A percentile compares a stretch with the other conserved stretches of the same genome.
Evolutionary conservation across 2,888 invertebrate genomes (phyloP).

Genomic region (Plutella xylostella): DNA sequence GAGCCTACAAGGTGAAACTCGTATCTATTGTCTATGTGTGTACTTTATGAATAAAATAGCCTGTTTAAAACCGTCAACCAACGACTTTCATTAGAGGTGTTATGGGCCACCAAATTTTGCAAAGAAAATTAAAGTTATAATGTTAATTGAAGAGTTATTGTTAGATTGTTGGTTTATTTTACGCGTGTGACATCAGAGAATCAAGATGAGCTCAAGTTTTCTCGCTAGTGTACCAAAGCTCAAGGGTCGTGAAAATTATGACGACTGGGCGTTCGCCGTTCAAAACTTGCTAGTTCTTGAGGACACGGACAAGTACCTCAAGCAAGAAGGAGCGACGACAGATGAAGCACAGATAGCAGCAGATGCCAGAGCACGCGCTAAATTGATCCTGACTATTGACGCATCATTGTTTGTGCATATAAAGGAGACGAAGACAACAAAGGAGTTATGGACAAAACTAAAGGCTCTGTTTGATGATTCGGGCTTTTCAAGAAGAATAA

Average conservation of each 20-base stretch:
- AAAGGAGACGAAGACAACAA: constrained; percentile 16
- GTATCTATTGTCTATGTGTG: too few species aligned
- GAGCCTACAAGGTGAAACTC: too few species aligned
- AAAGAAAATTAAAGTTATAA: too few species aligned
- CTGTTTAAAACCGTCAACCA: too few species aligned
- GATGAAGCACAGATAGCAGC: constrained; percentile 2
- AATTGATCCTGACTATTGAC: constrained; percentile 22
- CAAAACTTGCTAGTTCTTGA: constrained; percentile 12
- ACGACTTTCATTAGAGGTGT: too few species aligned
- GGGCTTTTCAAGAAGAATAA: constrained; percentile 11
- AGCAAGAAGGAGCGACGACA: background rate
- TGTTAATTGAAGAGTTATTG: too few species aligned
- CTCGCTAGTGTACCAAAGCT: constrained; percentile 11
- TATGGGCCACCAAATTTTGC: too few species aligned
- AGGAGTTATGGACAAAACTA: constrained; percentile 20
- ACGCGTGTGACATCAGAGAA: background rate
- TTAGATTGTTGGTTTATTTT: background rate
- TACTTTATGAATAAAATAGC: too few species aligned
- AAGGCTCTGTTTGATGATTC: constrained; percentile 18
- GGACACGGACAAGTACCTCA: background rate
- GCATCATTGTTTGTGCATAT: constrained; percentile 21
- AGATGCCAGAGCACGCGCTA: constrained; percentile 21
- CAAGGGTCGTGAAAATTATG: constrained; percentile 14
- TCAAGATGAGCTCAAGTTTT: background rate
- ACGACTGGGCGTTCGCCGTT: constrained; percentile 15